Evolutionary conservation across 2,113 vertebrate species (phyloP).

Genomic region (Calidris pygmaea): DNA sequence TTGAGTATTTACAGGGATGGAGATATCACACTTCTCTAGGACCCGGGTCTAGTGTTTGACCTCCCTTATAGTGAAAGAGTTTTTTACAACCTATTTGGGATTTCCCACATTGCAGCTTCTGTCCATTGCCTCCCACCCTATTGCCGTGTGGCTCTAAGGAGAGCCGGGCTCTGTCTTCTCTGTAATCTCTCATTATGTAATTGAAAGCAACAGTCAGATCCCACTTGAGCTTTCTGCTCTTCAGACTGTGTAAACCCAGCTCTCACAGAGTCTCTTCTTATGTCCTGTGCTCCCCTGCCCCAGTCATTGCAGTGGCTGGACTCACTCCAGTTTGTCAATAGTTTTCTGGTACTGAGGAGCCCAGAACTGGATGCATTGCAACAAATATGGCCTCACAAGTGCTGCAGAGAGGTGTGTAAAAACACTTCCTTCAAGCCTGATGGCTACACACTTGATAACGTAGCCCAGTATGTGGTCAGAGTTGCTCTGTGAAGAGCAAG

Average conservation of each 20-base stretch:
- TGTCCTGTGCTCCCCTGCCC: no score
- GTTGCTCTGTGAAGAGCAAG: not conserved
- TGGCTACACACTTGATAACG: not conserved
- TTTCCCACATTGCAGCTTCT: not conserved
- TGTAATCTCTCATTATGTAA: not conserved
- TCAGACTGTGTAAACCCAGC: not conserved
- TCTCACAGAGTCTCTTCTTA: not conserved
- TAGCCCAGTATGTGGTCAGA: not conserved
- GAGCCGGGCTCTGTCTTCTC: not conserved
- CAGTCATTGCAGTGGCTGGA: rapidly evolving
- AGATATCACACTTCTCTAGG: not conserved
- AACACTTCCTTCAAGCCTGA: not conserved
- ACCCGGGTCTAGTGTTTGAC: not conserved
- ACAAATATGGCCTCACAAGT: not conserved
- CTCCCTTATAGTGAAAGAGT: not conserved
- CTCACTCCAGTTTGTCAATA: not conserved
- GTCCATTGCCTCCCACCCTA: not conserved
- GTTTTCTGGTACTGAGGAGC: not conserved
- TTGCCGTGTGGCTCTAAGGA: rapidly evolving
- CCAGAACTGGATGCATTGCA: not conserved
- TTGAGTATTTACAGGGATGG: not conserved
- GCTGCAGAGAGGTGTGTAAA: not conserved
- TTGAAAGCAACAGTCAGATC: not conserved
- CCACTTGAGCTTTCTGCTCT: not conserved
- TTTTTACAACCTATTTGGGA: not conserved